Evolutionary conservation across 1,140 invertebrate species (phyloP), one percentile per base, ranked within the genome.

Genomic region (Heliconius nattereri): DNA sequence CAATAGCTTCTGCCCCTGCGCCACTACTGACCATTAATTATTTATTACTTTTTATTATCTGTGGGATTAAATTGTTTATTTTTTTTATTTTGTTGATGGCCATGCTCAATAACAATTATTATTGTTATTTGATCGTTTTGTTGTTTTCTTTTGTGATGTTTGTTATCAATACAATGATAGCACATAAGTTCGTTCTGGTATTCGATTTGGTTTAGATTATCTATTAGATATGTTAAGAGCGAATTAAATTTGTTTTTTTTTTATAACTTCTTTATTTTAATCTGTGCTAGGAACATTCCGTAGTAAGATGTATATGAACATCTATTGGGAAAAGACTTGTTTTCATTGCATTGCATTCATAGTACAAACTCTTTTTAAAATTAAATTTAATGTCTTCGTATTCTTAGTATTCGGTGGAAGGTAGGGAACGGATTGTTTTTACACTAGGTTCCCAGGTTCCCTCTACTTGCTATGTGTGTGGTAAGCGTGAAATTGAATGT

Each of bases 61-160:
- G 23, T 66, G 60, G 60, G 60, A 66, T 66, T 66, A 66, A 6
- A 2, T 29, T 66, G 26, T 66, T 66, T 66, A 29, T 66, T 66
- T 9, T 57, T 66, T 29, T 23, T 8, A 26, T 60, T 60, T 60
- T 45, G 57, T n/a, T 60, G 9, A 66, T 16, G 60, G 26, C 11
- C 60, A 29, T 66, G 60, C 23, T 11, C 11, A 66, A 16, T 66
- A 23, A 26, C 23, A 60, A 23, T 23, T 66, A 66, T 66, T 66
- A 66, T 66, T n/a, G n/a, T n/a, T 66, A 66, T 66, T 66, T 66
- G 26, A 66, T 66, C 26, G 2, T 29, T 66, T 66, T 66, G 60
- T 29, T 26, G 60, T 66, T 29, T 29, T 66, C 26, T 66, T 66
- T 66, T n/a, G 23, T 60, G 7, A 16, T 66, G 60, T 29, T 29